phyloP scores from a whole-genome alignment of 2,113 vertebrate genomes.

The Elanus axillaris region DNA sequence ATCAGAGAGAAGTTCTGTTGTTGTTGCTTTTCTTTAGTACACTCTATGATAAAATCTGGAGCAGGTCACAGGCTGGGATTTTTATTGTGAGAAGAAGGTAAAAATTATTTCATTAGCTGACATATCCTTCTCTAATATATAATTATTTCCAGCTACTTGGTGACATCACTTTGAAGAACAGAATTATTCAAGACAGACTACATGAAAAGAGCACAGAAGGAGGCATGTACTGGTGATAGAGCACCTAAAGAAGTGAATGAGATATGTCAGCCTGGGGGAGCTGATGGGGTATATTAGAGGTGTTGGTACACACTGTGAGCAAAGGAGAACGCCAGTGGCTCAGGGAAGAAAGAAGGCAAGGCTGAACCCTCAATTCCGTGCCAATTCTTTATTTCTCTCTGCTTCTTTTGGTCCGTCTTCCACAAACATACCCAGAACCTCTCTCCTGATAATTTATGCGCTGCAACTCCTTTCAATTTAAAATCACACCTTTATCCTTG shows the following conservation, averaged over 20 bases:
- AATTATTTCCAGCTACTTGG: background rate
- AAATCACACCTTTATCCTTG: slow-evolving; percentile 48
- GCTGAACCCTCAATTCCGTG: background rate
- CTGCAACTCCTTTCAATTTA: slow-evolving; percentile 53
- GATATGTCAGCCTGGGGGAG: background rate
- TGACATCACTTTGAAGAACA: background rate
- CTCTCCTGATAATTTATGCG: slow-evolving; percentile 44
- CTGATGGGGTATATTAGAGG: background rate
- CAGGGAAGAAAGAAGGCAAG: background rate
- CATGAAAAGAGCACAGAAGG: background rate
- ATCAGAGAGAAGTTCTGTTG: background rate
- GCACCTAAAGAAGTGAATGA: background rate
- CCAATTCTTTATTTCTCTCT: background rate
- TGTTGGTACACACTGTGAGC: background rate
- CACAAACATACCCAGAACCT: slow-evolving; percentile 31
- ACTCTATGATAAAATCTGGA: background rate
- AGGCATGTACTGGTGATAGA: background rate
- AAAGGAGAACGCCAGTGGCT: background rate
- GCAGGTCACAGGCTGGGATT: background rate
- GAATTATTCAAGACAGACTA: background rate
- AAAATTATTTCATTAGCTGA: background rate
- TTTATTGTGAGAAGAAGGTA: background rate
- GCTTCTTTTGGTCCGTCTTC: background rate
- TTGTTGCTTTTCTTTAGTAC: background rate
- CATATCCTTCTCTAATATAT: background rate